A percentile compares a stretch with the other conserved stretches of the same genome.
These are phyloP conservation scores for Aspidiotus rigidus DNA, from an alignment of 2,888 invertebrate species.

Conservation along the genomic window DNA sequence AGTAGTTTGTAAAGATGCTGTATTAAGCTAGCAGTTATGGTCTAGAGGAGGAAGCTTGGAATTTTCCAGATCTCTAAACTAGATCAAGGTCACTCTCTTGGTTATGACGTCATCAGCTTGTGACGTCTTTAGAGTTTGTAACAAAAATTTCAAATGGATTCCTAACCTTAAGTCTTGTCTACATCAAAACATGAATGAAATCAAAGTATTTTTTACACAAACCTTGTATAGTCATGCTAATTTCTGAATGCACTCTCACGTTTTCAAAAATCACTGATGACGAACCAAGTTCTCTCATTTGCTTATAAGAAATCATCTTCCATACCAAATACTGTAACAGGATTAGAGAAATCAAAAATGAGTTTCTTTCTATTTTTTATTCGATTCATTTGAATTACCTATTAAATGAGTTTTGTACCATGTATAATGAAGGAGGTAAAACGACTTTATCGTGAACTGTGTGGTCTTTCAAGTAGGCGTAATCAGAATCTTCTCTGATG, in stretches of 20 bases:
- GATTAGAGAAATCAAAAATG: not conserved
- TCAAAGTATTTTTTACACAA: too few species aligned
- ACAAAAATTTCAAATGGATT: too few species aligned
- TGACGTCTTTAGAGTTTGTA: too few species aligned
- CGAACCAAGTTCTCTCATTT: not conserved
- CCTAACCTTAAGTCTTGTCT: too few species aligned
- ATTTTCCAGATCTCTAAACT: too few species aligned
- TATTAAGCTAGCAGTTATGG: too few species aligned
- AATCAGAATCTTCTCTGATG: slow-evolving; percentile 3
- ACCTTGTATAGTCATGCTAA: too few species aligned
- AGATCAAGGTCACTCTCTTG: too few species aligned
- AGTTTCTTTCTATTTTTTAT: not conserved
- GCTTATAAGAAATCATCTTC: not conserved
- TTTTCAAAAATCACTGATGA: not conserved
- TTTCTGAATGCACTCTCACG: not conserved
- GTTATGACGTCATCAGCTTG: too few species aligned
- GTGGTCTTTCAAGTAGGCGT: slow-evolving; percentile 2
- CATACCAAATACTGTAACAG: not conserved
- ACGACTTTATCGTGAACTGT: not conserved
- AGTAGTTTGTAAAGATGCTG: too few species aligned
- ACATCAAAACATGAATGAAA: too few species aligned
- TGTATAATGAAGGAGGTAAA: slow-evolving; percentile 15
- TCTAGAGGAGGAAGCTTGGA: too few species aligned
- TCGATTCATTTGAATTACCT: not conserved
- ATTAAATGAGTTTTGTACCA: not conserved